Percentiles rank a stretch among this genome's conserved stretches.
Conservation (phyloP, 2,113 vertebrate genomes). For the Bufo bufo region DNA sequence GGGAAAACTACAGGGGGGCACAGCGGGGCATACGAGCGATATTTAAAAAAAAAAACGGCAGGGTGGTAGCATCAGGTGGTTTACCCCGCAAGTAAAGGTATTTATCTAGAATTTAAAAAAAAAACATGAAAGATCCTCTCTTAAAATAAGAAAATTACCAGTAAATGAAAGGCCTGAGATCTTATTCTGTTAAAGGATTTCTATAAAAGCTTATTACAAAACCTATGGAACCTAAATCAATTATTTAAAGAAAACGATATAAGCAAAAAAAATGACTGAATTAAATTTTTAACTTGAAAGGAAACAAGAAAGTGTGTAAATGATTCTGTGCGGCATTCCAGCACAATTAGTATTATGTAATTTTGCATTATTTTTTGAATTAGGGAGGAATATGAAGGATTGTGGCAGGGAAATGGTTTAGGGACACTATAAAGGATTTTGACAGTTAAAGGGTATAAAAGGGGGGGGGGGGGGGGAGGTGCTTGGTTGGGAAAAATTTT, state of each 20-base stretch:
- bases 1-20: no score
- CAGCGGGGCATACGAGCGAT: no score
- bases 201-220: neutral
- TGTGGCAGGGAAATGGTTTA: neutral
- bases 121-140: no score
- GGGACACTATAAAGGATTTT: neutral
- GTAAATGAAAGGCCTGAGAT: no score
- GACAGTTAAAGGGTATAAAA: neutral
- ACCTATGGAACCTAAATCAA: neutral
- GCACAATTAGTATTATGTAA: no score
- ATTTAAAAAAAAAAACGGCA: no score
- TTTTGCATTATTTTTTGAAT: neutral
- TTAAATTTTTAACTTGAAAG: neutral
- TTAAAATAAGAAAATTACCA: no score
- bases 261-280: neutral
- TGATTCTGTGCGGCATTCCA: no score
- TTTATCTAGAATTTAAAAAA: no score
- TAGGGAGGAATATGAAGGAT: neutral
- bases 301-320: neutral
- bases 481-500: conserved; percentile 7
- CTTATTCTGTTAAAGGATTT: neutral
- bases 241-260: no score
- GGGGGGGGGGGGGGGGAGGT: neutral
- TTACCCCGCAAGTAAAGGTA: no score
- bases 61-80: no score